Evolutionary conservation across 2,113 vertebrate genomes (phyloP), one percentile per base, ranked within the genome.

Genomic region (Anhinga rufa): DNA sequence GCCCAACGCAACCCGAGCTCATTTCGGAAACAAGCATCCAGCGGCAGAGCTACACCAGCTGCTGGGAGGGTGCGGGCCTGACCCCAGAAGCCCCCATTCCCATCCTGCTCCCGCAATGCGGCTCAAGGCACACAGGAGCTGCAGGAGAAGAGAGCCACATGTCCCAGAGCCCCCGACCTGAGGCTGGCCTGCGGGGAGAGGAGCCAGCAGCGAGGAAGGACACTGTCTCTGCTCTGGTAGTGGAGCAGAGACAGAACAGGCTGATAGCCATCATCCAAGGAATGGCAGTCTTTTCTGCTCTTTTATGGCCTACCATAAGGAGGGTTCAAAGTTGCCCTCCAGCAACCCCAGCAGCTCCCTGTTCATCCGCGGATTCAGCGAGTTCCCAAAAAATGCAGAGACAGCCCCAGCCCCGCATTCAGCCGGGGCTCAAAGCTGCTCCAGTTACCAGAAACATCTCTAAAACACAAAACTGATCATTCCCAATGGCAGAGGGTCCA

Each of bases 361-460:
- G 52, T 10, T 70, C 80, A 83, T 24, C 82, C 4, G 1, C 71
- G 42, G 68, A 91, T 64, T 44, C 88, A 96, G 94, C 5, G 44
- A 70, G 88, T 68, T 91, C 93, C 65, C 5, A 3, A 92, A 88
- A 81, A 88, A 38, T 1, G 0, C 2, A 2, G 46, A 77, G 44
- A 32, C 81, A 90, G 82, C 88, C 52, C 61, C 0, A 1, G 85
- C 75, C 88, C 70, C 57, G 7, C 4, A 0, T 71, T 75, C 85
- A 82, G 44, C 70, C 1, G 0, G n/a, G 42, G 68, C 82, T 91
- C 49, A 1, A 91, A 93, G 80, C 95, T 26, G 61, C 86, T 93
- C 90, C 44, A 10, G 44, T 77, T 74, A 70, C 96, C 84, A 96
- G 91, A 97, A 97, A 71, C 72, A 8, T 95, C 96, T 75, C 94